Conservation (phyloP, 2,113 vertebrate genomes). For the Monarcha castaneiventris region DNA sequence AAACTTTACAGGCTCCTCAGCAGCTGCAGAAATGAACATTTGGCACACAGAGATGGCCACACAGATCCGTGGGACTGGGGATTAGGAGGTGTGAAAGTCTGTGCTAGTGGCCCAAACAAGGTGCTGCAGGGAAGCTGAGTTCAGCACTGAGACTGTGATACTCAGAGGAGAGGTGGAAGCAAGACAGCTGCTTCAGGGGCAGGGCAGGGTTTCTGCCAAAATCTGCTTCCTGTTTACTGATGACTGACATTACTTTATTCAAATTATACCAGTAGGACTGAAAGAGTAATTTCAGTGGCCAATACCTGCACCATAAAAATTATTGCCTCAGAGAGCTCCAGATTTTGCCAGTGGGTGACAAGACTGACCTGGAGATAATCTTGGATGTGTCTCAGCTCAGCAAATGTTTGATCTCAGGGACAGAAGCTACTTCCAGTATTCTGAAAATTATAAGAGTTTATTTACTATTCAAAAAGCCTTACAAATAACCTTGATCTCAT, state of each 20-base stretch:
- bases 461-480: neutral
- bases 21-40: constrained; percentile 7
- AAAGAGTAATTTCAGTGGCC: neutral
- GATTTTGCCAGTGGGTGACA: neutral
- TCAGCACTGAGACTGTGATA: neutral
- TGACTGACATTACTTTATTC: neutral
- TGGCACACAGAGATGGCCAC: neutral
- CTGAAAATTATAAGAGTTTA: neutral
- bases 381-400: neutral
- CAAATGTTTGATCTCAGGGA: neutral
- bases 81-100: neutral
- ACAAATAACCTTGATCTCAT: neutral
- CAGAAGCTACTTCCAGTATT: neutral
- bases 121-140: neutral
- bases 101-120: rapidly evolving
- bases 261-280: neutral
- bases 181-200: neutral
- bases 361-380: neutral
- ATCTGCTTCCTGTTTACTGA: constrained; percentile 9
- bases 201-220: neutral
- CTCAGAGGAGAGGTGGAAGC: neutral
- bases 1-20: neutral
- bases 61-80: neutral
- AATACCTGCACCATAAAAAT: neutral
- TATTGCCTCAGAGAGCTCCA: neutral